Evolutionary conservation across 2,113 vertebrate genomes (phyloP).

Genomic region (Phalacrocorax aristotelis): DNA sequence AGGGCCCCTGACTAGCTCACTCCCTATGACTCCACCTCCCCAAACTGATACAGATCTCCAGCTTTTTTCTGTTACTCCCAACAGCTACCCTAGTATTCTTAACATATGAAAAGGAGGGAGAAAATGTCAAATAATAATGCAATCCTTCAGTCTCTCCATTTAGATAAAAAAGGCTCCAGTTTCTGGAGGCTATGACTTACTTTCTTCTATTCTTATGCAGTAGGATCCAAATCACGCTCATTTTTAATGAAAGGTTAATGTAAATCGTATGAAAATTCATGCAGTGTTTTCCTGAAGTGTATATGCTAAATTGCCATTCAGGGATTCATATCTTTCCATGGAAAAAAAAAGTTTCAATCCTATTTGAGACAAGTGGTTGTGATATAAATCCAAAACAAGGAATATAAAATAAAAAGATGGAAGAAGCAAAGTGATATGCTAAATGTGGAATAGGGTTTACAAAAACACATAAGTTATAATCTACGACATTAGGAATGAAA

Average conservation of each 20-base stretch:
- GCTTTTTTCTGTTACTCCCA: background rate
- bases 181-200: background rate
- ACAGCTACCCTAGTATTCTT: background rate
- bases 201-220: background rate
- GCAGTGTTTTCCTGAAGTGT: background rate
- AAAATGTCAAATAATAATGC: background rate
- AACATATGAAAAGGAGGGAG: background rate
- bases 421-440: background rate
- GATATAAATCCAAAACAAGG: background rate
- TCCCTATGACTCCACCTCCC: background rate
- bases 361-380: background rate
- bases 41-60: background rate
- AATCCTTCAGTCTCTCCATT: background rate
- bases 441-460: background rate
- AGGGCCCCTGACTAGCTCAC: background rate
- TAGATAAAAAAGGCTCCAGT: background rate
- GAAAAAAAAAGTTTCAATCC: background rate
- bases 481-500: background rate
- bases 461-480: background rate
- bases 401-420: background rate
- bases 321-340: constrained; percentile 22
- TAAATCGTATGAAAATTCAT: constrained; percentile 39
- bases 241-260: constrained; percentile 43
- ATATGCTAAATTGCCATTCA: constrained; percentile 35
- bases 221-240: background rate